Base-by-base conservation (phyloP, 2,113 vertebrate genomes). In the Mormyrus lacerda region DNA sequence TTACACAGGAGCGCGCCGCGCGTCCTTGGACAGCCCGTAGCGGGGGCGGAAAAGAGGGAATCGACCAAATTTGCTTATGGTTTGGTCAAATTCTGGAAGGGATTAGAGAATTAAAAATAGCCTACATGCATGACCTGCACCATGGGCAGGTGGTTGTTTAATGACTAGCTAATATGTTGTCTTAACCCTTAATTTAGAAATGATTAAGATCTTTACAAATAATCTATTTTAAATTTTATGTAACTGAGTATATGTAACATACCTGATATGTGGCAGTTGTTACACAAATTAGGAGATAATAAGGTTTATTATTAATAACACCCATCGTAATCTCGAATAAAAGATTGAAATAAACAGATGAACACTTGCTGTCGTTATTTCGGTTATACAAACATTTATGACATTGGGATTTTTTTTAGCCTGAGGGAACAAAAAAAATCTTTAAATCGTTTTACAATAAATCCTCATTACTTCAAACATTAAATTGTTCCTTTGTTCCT, bases 1-100 rank as follows among this genome's bases (percentile, higher is more conserved):
- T 51, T 65, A 35, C 88, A 87, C 92, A 90, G 88, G 92, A 88
- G 89, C 92, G 89, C 92, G 92, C 90, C 13, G 53, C 85, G 85
- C 85, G 85, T 50, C 85, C 85, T 51, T 35, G 85, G 24, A 19
- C 85, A 86, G 47, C 15, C 48, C 15, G 47, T 19, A 35, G 4
- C 85, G 48, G 85, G 85, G 48, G 27, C 48, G 48, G n/a, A 86
- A 31, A 51, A 53, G 24, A 35, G 85, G 47, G 27, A 86, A 84
- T 84, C 44, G 24, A 84, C 39, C 44, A 24, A 47, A 84, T 84
- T 45, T 84, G 19, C 44, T 44, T 84, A 47, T n/a, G 44, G 19
- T 17, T 44, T 82, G 76, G 39, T 82, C 15, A 44, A 9, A 82
- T 42, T 79, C 44, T 82, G 76, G 39, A 39, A 21, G 31, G 39